phyloP scores from a whole-genome alignment of 2,113 vertebrate species.

The Gallinago undulata region DNA sequence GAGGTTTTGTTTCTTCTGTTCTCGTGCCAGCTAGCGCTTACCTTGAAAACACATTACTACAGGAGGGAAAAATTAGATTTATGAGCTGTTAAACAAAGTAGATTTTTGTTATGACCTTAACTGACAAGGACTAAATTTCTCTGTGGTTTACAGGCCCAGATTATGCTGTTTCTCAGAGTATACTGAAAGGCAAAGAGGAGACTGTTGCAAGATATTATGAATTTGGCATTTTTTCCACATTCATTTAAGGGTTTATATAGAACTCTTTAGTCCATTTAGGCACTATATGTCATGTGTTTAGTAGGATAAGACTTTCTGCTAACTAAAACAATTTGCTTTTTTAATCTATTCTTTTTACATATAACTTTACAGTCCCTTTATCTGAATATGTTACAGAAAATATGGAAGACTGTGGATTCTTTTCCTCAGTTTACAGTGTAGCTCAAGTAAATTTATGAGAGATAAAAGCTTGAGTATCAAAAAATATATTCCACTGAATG shows the following conservation, averaged over 20 bases:
- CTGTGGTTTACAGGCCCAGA: background rate
- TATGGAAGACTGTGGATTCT: background rate
- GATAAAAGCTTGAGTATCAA: background rate
- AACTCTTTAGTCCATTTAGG: slow-evolving; percentile 14
- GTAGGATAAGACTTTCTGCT: slow-evolving; percentile 22
- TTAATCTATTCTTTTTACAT: slow-evolving; percentile 28
- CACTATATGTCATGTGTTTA: background rate
- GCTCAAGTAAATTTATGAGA: background rate
- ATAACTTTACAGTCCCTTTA: slow-evolving; percentile 4
- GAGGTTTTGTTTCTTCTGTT: background rate
- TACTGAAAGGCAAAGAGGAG: background rate
- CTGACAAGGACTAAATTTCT: slow-evolving; percentile 42
- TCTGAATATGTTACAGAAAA: background rate
- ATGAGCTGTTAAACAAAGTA: slow-evolving; percentile 14
- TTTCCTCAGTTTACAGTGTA: background rate
- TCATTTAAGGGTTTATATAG: slow-evolving; percentile 19
- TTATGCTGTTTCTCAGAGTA: background rate
- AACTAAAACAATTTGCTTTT: background rate
- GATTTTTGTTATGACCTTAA: slow-evolving; percentile 49
- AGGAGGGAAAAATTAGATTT: background rate
- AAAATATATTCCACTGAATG: background rate
- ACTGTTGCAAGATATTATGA: background rate
- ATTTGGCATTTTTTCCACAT: background rate
- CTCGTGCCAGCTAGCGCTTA: background rate
- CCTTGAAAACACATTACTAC: background rate